A percentile compares a stretch with the other conserved stretches of the same genome.
Conservation (phyloP, 1,140 invertebrate species). For the Neodiprion pinetum region DNA sequence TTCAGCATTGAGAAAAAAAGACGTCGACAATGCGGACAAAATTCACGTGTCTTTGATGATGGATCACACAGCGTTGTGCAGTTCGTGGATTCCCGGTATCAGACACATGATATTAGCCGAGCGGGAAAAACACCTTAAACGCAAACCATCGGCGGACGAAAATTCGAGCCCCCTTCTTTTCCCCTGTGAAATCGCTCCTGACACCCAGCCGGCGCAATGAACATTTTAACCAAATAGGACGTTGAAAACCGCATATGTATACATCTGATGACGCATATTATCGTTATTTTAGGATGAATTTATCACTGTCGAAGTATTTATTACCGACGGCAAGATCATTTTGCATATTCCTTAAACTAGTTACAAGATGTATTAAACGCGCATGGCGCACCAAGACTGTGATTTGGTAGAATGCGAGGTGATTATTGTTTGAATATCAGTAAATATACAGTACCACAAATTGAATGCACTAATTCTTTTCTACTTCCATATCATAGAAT, state of each 20-base stretch:
- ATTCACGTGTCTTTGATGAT: slow-evolving; percentile 59
- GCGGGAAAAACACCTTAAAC: background rate
- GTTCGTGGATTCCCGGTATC: slow-evolving; percentile 59
- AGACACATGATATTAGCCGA: slow-evolving; percentile 52
- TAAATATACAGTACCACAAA: too few relatives aligned
- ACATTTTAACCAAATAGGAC: background rate
- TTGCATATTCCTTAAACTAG: too few relatives aligned
- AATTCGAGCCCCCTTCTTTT: background rate
- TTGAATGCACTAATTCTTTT: too few relatives aligned
- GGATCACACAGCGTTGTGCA: slow-evolving; percentile 54
- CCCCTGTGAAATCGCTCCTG: background rate
- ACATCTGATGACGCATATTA: background rate
- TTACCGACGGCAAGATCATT: background rate
- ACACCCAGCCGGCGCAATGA: too few relatives aligned
- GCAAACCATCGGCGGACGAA: background rate
- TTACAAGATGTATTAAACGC: too few relatives aligned
- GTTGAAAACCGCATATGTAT: background rate
- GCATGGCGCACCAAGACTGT: too few relatives aligned
- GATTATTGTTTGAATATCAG: too few relatives aligned
- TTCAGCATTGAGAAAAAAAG: slow-evolving; percentile 52
- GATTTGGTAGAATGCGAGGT: too few relatives aligned
- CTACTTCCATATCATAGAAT: too few relatives aligned
- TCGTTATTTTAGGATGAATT: background rate
- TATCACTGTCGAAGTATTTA: background rate
- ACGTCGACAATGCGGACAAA: slow-evolving; percentile 52